Base-by-base conservation (phyloP, 2,797 vertebrate genomes). In the Saguinus oedipus region DNA sequence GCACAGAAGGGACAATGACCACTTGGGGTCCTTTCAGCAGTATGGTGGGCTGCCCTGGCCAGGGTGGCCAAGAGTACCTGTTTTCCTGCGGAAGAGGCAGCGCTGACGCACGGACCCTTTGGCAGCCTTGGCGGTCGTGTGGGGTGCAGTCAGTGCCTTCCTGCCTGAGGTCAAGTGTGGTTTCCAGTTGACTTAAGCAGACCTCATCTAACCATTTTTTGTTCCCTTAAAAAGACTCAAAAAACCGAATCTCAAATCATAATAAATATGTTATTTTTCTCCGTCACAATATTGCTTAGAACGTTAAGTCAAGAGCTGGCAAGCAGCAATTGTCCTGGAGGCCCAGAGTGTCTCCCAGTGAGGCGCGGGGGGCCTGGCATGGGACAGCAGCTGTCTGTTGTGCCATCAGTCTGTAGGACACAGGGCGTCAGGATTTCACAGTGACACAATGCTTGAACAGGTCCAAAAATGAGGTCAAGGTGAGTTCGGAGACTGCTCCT, bases 371-470 rank as follows among this genome's bases (percentile, higher is more conserved):
- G 53, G 22, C 82, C 93, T 87, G 94, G 98, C 94, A 97, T 97
- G 96, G 98, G 96, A 72, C 98, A 98, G 96, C 99, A 96, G 97
- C 98, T 98, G 4, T 99, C 98, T 98, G 46, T 12, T 98, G 98
- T 98, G 98, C 98, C 97, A 96, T 85, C 96, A 81, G 53, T 83
- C 84, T 74, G 93, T 89, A 92, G 86, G 96, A 97, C 93, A 83
- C 85, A 0, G 80, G 80, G 89, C 97, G 42, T 30, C 46, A 30
- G 95, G 97, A 90, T 80, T 93, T 98, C 98, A 98, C 98, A 98
- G 98, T 99, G 98, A 97, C 95, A 61, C 12, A 93, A 98, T 75
- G 78, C 88, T 97, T 94, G 97, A 98, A 97, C 93, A 78, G 36
- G 93, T 53, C 0, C 84, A 88, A 94, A 55, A 85, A 75, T 57